Evolutionary conservation across 2,888 invertebrate species (phyloP).

Genomic region (Parnassius orleans): DNA sequence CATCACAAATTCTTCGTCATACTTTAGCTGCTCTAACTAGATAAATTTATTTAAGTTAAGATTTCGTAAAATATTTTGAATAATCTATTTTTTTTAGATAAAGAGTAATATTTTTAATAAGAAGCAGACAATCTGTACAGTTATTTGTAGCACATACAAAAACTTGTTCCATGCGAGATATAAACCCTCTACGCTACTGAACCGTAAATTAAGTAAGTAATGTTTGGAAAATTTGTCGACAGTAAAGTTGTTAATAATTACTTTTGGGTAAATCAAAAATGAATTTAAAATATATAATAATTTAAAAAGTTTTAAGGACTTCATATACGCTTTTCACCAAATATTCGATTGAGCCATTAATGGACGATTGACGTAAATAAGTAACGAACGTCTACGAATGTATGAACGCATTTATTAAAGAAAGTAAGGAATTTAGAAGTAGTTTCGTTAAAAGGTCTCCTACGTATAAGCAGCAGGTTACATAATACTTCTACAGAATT

Average conservation of each 20-base stretch:
- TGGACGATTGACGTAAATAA: not conserved
- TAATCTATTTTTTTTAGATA: not conserved
- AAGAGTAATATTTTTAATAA: no score
- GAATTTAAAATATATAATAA: no score
- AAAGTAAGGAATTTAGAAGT: constrained; percentile 1
- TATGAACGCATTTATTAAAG: not conserved
- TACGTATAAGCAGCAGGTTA: constrained; percentile 9
- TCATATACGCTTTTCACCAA: not conserved
- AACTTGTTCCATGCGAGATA: no score
- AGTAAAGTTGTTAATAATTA: no score
- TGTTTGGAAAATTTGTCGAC: no score
- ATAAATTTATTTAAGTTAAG: not conserved
- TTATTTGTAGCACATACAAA: no score
- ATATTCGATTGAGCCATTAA: not conserved
- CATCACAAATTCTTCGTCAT: constrained; percentile 7
- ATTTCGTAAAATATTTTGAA: not conserved
- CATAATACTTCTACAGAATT: not conserved
- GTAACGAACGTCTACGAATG: not conserved
- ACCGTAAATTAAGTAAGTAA: no score
- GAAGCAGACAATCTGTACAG: no score
- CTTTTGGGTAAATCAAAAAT: no score
- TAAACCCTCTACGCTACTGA: no score
- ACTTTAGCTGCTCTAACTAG: not conserved
- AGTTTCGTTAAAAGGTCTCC: constrained; percentile 11
- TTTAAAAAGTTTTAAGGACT: no score